Evolutionary conservation across 2,888 invertebrate species (phyloP).

Genomic region (Epistrophella euchroma): DNA sequence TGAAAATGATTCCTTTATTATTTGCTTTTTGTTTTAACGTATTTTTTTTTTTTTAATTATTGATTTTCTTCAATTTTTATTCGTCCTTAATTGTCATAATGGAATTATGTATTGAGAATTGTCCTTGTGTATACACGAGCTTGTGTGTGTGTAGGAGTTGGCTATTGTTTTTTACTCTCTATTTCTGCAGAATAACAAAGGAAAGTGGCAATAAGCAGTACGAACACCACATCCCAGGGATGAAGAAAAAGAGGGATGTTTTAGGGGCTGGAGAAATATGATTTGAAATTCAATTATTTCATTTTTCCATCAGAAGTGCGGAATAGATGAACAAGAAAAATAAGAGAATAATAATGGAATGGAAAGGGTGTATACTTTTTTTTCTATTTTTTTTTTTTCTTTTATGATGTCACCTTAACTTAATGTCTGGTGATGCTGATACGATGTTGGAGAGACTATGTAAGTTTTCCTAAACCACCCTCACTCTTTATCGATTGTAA

Average conservation of each 20-base stretch:
- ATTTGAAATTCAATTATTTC: slow-evolving; percentile 65
- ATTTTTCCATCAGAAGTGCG: slow-evolving; percentile 24
- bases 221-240: not conserved
- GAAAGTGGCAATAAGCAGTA: slow-evolving; percentile 16
- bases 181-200: slow-evolving; percentile 31
- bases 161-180: slow-evolving; percentile 30
- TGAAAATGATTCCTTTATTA: slow-evolving; percentile 19
- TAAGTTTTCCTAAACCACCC: slow-evolving; percentile 10
- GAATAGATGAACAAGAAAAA: not conserved
- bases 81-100: slow-evolving; percentile 59
- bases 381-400: slow-evolving; percentile 2
- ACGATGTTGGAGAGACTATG: slow-evolving; percentile 28
- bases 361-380: not conserved
- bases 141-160: slow-evolving; percentile 15
- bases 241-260: not conserved
- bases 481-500: slow-evolving; percentile 37
- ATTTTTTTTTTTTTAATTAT: slow-evolving; percentile 25
- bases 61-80: slow-evolving; percentile 59
- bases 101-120: slow-evolving; percentile 47
- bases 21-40: slow-evolving; percentile 10
- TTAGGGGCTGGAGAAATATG: slow-evolving; percentile 5
- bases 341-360: not conserved
- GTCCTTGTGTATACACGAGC: not conserved
- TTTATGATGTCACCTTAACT: slow-evolving; percentile 61
- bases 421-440: slow-evolving; percentile 50